Evolutionary conservation across 2,797 vertebrate genomes (phyloP), one percentile per base, ranked within the genome.

Genomic region (Heliangelus exortis): DNA sequence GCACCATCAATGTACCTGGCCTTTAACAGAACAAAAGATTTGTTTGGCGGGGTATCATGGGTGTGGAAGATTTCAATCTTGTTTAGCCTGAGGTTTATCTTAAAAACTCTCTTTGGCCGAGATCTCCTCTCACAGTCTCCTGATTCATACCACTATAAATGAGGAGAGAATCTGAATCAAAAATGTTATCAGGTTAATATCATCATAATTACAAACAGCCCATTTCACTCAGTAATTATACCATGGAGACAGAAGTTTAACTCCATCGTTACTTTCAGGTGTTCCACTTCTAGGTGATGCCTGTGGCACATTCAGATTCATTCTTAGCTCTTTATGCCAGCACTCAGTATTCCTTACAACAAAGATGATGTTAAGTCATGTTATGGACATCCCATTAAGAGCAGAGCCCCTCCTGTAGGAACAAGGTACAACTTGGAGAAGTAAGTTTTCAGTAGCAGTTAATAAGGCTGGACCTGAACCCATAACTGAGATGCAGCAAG

Each of bases 111-210:
- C 57, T 68, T 83, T 82, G 83, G 84, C 96, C 89, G 86, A 89
- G 83, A 88, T 86, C 92, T 92, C 82, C 84, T 91, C 69, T 76
- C 75, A 45, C 18, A 66, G 79, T 67, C 82, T 95, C 63, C 85
- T 87, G 77, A 71, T 92, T 94, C 85, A 71, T 84, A 51, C 55
- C 63, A 76, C 28, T 87, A 47, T 71, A 93, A 95, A 93, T 21
- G 59, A 92, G 66, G 61, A 81, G 61, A 79, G 63, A 90, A 94
- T 79, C 80, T 33, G 66, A 63, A 87, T 67, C 82, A 67, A 88
- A 90, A 96, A 73, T 85, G 17, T 96, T 94, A 97, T 97, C 95
- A 90, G 23, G 19, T 87, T 95, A 95, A 96, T 93, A 96, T 71
- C 68, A 77, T 8, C 53, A 10, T 95, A 94, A 96, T 93, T 92